Conservation (phyloP, 2,888 invertebrate species). For the Melitaea athalia region DNA sequence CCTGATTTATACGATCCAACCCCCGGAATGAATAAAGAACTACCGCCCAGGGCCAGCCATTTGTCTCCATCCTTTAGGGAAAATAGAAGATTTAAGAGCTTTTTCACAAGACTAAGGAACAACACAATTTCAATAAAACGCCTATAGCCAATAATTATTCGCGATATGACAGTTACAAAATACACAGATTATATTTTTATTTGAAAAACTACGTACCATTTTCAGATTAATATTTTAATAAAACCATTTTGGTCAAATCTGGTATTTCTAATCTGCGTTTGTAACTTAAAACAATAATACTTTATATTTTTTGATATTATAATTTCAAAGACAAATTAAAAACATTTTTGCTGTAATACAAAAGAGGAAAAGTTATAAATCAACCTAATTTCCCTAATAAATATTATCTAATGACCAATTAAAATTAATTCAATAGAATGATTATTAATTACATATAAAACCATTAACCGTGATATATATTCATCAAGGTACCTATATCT, state of each 20-base stretch:
- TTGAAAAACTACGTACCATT: not conserved
- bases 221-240: not conserved
- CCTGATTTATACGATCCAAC: constrained; percentile 49
- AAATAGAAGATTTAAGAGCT: constrained; percentile 71
- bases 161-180: constrained; percentile 27
- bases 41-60: constrained; percentile 60
- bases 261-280: too few relatives aligned
- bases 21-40: constrained; percentile 72
- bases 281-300: not conserved
- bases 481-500: constrained; percentile 14
- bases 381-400: constrained; percentile 2
- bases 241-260: too few relatives aligned
- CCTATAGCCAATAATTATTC: constrained; percentile 30
- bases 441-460: not conserved
- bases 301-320: not conserved
- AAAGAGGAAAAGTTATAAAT: not conserved
- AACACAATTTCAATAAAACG: constrained; percentile 34
- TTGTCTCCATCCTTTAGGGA: constrained; percentile 75
- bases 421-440: not conserved
- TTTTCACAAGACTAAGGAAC: constrained; percentile 48
- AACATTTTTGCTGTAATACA: not conserved
- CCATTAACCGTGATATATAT: not conserved
- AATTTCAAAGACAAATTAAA: constrained; percentile 5
- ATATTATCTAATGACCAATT: not conserved
- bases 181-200: constrained; percentile 8